These are phyloP conservation scores for Stenoptilia bipunctidactyla DNA, from an alignment of 2,888 invertebrate genomes.

Conservation along the genomic window DNA sequence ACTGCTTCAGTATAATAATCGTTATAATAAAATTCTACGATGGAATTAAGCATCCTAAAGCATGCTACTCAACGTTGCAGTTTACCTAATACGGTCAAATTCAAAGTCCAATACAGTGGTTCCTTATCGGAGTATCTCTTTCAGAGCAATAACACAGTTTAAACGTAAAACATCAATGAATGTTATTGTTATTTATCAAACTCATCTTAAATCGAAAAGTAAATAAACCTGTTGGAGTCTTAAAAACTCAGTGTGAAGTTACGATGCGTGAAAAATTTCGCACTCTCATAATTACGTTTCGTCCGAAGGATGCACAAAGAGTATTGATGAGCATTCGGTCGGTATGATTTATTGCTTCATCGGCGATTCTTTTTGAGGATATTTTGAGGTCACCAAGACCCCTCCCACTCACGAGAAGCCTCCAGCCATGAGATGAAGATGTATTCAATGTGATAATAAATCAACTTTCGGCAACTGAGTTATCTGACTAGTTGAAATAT, in stretches of 20 bases:
- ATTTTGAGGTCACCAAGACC: constrained; percentile 49
- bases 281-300: constrained; percentile 35
- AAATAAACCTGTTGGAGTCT: constrained; percentile 19
- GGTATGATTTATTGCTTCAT: constrained; percentile 61
- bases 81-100: no score
- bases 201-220: not conserved
- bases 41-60: constrained; percentile 1
- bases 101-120: no score
- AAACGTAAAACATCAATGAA: no score
- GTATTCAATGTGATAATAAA: constrained; percentile 53
- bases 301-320: constrained; percentile 32
- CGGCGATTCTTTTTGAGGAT: constrained; percentile 40
- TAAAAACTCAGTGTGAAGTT: constrained; percentile 18
- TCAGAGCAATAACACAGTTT: no score
- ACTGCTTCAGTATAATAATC: constrained; percentile 3
- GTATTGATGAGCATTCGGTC: constrained; percentile 25
- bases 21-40: constrained; percentile 4
- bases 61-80: no score
- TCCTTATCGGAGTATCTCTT: no score
- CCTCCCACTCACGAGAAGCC: constrained; percentile 63
- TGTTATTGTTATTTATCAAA: no score
- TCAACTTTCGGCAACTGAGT: constrained; percentile 30
- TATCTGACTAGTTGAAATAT: constrained; percentile 46
- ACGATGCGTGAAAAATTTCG: constrained; percentile 16
- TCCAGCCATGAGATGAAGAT: constrained; percentile 56